Percentiles rank a stretch among this genome's conserved stretches.
Evolutionary conservation across 2,113 vertebrate species (phyloP).

Genomic region (Myxocyprinus asiaticus): DNA sequence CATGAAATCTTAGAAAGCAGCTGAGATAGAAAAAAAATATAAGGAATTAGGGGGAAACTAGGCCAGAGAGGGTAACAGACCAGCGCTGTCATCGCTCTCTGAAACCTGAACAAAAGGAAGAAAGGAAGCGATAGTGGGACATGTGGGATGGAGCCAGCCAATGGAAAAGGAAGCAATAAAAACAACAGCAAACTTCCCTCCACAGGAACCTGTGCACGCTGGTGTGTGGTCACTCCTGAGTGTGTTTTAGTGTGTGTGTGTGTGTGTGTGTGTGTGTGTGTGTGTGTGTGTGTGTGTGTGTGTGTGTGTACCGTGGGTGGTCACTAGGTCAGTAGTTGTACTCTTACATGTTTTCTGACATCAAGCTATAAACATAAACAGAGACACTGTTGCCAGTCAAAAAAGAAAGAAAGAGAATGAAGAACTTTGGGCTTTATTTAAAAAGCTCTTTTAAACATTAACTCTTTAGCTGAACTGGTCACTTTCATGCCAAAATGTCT

Average conservation of each 20-base stretch:
- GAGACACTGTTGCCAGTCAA: neutral
- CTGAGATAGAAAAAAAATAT: conserved; percentile 59
- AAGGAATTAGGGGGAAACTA: conserved; percentile 74
- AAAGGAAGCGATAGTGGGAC: conserved; percentile 61
- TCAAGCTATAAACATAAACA: neutral
- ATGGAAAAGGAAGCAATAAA: conserved; percentile 81
- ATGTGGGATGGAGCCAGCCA: conserved; percentile 46
- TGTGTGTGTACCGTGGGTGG: conserved; percentile 19
- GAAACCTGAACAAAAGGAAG: conserved; percentile 66
- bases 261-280: conserved; percentile 4
- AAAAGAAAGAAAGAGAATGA: neutral
- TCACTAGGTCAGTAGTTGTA: conserved; percentile 20
- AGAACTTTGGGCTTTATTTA: neutral
- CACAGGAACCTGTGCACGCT: conserved; percentile 64
- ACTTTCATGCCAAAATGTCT: neutral
- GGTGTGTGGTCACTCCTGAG: conserved; percentile 43
- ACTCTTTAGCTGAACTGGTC: no score
- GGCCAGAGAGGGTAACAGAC: conserved; percentile 72
- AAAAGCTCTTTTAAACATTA: neutral
- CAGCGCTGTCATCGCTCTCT: conserved; percentile 71
- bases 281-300: conserved; percentile 15
- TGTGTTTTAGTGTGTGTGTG: conserved; percentile 40
- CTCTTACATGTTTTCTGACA: neutral
- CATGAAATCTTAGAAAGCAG: conserved; percentile 43
- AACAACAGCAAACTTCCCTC: conserved; percentile 74